phyloP scores from a whole-genome alignment of 2,113 vertebrate species.

The Alces alces region DNA sequence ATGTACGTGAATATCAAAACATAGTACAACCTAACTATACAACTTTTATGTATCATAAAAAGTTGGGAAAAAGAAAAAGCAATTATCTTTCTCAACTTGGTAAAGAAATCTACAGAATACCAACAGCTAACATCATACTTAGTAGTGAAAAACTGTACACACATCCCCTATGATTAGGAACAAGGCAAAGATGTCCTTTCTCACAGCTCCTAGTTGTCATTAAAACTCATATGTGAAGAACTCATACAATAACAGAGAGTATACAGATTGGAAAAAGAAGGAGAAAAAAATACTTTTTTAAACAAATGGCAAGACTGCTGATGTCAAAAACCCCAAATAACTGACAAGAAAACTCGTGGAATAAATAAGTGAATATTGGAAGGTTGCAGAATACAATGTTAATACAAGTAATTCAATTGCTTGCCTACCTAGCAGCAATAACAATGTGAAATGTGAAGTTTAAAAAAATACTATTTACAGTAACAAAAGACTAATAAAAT shows the following conservation, averaged over 20 bases:
- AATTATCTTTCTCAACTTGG: not conserved
- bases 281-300: not conserved
- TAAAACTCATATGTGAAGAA: not conserved
- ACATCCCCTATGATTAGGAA: not conserved
- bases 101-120: not conserved
- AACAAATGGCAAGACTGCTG: not conserved
- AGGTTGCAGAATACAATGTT: not conserved
- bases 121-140: not conserved
- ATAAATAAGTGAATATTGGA: not conserved
- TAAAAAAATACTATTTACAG: not conserved
- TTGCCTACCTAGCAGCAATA: not conserved
- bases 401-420: not conserved
- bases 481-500: not conserved
- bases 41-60: not conserved
- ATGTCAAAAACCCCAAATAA: not conserved
- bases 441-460: not conserved
- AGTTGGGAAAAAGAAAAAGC: not conserved
- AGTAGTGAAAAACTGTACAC: not conserved
- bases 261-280: not conserved
- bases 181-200: not conserved
- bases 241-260: not conserved
- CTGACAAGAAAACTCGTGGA: not conserved
- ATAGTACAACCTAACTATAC: not conserved
- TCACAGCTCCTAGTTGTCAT: not conserved
- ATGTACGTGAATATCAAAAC: not conserved